phyloP scores from a whole-genome alignment of 1,140 invertebrate genomes.

The Drosophila sp. region DNA sequence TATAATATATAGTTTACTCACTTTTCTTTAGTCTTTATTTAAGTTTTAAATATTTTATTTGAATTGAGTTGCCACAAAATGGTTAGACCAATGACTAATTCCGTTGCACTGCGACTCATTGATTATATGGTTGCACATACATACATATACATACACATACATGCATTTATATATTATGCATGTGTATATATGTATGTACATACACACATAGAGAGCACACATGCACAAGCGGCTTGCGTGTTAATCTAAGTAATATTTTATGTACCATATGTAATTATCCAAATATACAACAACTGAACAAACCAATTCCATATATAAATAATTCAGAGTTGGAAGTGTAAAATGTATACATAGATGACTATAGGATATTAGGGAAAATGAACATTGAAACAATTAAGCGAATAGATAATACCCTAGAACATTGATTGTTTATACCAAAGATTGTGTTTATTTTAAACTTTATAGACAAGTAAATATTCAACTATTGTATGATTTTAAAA shows the following conservation, averaged over 20 bases:
- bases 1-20: background rate
- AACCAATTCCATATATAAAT: slow-evolving; percentile 17
- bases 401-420: too few relatives aligned
- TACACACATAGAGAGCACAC: background rate
- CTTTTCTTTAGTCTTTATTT: background rate
- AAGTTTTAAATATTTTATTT: background rate
- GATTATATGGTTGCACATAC: background rate
- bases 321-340: too few relatives aligned
- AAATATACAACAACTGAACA: background rate
- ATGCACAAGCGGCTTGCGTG: slow-evolving; percentile 28
- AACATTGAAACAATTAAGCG: too few relatives aligned
- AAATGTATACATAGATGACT: background rate
- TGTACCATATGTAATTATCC: slow-evolving; percentile 28
- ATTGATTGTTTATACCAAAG: too few relatives aligned
- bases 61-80: background rate
- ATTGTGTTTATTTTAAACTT: too few relatives aligned
- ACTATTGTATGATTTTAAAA: too few relatives aligned
- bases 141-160: background rate
- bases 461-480: too few relatives aligned
- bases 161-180: background rate
- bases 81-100: background rate
- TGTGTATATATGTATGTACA: background rate
- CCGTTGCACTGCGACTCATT: background rate
- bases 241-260: slow-evolving; percentile 57
- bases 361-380: background rate